Evolutionary conservation across 1,140 invertebrate genomes (phyloP), one percentile per base, ranked within the genome.

Genomic region (Drosophila kanapiae): DNA sequence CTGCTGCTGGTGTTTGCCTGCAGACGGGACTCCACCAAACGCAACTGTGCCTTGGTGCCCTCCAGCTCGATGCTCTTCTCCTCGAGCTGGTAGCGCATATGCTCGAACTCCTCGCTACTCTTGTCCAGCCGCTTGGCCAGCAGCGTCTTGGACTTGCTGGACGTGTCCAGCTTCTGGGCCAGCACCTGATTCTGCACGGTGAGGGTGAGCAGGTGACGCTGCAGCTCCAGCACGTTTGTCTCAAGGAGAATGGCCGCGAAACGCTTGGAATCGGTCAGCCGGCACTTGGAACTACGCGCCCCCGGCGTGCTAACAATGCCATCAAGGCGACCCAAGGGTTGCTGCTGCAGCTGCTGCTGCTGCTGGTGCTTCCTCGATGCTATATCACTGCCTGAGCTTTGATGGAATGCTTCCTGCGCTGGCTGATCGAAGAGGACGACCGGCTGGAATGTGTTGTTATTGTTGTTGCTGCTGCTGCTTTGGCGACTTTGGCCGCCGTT

Each of bases 111-210:
- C 80, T 97, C 96, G 81, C 95, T 94, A 43, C 94, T 94, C 80
- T 95, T 96, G 79, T 96, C 95, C 65, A 97, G 90, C 87, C 95
- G 95, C 77, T 96, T 95, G 14, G 95, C 93, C 58, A 97, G 93
- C 68, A 94, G 93, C 56, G 94, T 93, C 60, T 95, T 95, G 60
- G 95, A 94, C 85, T 95, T 95, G 61, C 94, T 93, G 29, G 95
- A 94, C 49, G 94, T 94, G 67, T 96, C 95, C 75, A 97, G 88
- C 93, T 95, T 94, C 82, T 95, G 95, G 80, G 94, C 94, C 74
- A 96, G 93, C 83, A 95, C 97, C 95, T 98, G 96, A 94, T 97
- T 97, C 91, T 97, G 96, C 91, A 97, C 96, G 84, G 96, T 96
- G 63, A 96, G 95, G 8, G 95, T 96, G 65, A 98, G 95, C 23